phyloP scores from a whole-genome alignment of 2,113 vertebrate genomes.

The Maccullochella peelii region DNA sequence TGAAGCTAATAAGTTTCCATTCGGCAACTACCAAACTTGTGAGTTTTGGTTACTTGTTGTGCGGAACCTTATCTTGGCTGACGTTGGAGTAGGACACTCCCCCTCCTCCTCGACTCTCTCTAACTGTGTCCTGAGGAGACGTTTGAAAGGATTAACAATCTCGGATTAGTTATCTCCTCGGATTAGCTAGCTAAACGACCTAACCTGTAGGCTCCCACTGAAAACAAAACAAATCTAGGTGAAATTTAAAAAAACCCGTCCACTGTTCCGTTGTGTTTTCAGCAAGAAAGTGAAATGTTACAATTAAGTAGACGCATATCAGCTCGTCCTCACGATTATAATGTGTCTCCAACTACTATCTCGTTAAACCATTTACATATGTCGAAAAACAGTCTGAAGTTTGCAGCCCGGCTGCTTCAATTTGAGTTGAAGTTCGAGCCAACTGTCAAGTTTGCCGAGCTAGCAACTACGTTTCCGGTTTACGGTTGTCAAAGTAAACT shows the following conservation, averaged over 20 bases:
- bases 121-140: neutral
- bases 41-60: neutral
- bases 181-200: slow-evolving; percentile 52
- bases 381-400: neutral
- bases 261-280: neutral
- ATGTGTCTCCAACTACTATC: neutral
- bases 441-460: neutral
- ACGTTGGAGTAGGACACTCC: slow-evolving; percentile 12
- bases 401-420: neutral
- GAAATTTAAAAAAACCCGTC: slow-evolving; percentile 54
- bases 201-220: slow-evolving; percentile 6
- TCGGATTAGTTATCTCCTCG: slow-evolving; percentile 61
- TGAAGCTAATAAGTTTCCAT: no score
- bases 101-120: slow-evolving; percentile 10
- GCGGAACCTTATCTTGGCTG: slow-evolving; percentile 14
- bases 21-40: no score
- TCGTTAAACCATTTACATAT: fast-evolving
- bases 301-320: neutral
- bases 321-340: no score
- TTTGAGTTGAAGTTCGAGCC: neutral
- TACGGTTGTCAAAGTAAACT: slow-evolving; percentile 9
- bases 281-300: neutral
- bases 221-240: slow-evolving; percentile 60
- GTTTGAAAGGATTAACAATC: slow-evolving; percentile 65
- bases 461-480: slow-evolving; percentile 28